These are phyloP conservation scores for Eupithecia vulgata DNA, from an alignment of 2,888 invertebrate genomes.

Conservation along the genomic window DNA sequence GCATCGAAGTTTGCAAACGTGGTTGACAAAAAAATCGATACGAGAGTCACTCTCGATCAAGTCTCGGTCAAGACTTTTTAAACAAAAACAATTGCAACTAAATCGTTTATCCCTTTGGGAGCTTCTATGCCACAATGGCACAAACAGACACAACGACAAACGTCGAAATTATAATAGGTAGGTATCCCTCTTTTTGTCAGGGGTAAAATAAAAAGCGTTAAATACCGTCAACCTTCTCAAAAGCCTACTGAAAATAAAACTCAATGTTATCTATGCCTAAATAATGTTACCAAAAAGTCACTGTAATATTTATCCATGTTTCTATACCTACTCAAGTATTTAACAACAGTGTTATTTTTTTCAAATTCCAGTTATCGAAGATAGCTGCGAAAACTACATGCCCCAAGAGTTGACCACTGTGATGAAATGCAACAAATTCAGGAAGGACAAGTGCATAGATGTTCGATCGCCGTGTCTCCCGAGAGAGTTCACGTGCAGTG, in stretches of 20 bases:
- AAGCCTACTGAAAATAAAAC: not conserved
- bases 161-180: not conserved
- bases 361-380: conserved; percentile 82
- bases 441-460: conserved; percentile 83
- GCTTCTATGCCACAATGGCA: no score
- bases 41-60: not conserved
- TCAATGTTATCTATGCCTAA: no score
- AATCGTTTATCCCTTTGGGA: no score
- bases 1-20: not conserved
- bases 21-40: no score
- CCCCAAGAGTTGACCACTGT: conserved; percentile 81
- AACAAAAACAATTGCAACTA: not conserved
- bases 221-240: not conserved
- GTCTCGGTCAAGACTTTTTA: not conserved
- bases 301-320: no score
- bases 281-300: no score
- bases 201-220: not conserved
- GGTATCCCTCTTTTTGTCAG: not conserved
- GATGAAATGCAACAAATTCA: conserved; percentile 86
- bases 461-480: conserved; percentile 76
- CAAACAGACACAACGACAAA: not conserved
- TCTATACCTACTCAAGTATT: not conserved
- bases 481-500: conserved; percentile 83
- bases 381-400: conserved; percentile 85
- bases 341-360: not conserved